Evolutionary conservation across 2,797 vertebrate genomes (phyloP), one percentile per base, ranked within the genome.

Genomic region (Sphenopsis melanotis): DNA sequence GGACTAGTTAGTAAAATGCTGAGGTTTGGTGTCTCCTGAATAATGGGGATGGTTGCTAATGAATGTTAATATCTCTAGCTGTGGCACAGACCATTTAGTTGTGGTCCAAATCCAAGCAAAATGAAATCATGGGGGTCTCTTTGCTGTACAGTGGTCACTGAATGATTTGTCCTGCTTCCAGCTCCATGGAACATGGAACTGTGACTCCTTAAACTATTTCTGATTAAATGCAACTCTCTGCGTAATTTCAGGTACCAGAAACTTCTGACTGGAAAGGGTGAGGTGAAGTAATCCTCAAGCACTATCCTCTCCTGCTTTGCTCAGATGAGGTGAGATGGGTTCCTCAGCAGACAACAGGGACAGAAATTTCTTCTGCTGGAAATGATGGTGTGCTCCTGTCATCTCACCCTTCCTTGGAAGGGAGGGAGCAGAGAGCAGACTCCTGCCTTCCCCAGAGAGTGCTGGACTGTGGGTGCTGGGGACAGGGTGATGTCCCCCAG

Each of bases 331-430:
- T 94, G 96, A 95, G 95, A 59, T 52, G 75, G 19, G 74, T 47
- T 87, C 90, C 89, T 92, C 93, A 42, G 74, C 90, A 92, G 95
- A 49, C 90, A 90, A 22, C 88, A 94, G 93, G 94, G 92, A 96
- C 46, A 68, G 93, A 19, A 46, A 56, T 87, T 91, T 56, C 90
- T 89, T 76, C 93, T 93, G 90, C 94, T 87, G 91, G 93, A 92
- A 87, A 65, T 20, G 76, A 27, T 2, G 56, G 26, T 36, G 39
- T 10, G 3, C 53, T 75, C n/a, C 81, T 68, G 83, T 65, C 55
- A 27, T 18, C 15, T 13, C 76, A 66, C 47, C 92, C 91, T 65
- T 76, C 19, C 29, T 46, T 85, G 76, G 81, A 56, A 72, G 88
- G 72, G 50, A 89, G 66, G 49, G 80, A 27, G 87, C 14, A 3